Evolutionary conservation across 2,888 invertebrate species (phyloP).

Genomic region (Vesta saturnalis): DNA sequence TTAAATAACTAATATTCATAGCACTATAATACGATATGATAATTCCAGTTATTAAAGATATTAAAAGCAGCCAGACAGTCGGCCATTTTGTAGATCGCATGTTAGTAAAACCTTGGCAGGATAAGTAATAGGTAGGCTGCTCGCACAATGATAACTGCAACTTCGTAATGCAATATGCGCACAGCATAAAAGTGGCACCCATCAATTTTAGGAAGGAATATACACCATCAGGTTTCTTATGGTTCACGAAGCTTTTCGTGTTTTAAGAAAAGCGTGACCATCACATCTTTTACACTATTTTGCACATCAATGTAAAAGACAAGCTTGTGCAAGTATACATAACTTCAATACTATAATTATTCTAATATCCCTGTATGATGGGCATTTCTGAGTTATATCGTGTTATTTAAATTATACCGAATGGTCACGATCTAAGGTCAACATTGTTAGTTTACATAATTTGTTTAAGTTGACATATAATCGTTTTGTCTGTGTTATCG

Average conservation of each 20-base stretch:
- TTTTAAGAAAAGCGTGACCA: conserved; percentile 32
- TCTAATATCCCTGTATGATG: conserved; percentile 20
- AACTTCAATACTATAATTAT: conserved; percentile 29
- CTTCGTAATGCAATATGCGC: conserved; percentile 41
- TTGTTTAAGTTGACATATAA: background rate
- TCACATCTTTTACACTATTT: conserved; percentile 21
- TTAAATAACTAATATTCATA: conserved; percentile 53
- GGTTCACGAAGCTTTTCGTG: conserved; percentile 1
- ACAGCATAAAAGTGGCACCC: conserved; percentile 34
- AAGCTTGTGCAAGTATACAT: conserved; percentile 28
- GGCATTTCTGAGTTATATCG: background rate
- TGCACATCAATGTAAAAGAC: conserved; percentile 27
- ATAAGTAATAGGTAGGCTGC: conserved; percentile 50
- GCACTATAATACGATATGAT: conserved; percentile 52
- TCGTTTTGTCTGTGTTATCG: too few species aligned
- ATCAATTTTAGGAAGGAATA: conserved; percentile 25
- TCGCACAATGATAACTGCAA: conserved; percentile 50
- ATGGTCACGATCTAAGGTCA: conserved; percentile 12
- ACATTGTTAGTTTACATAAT: too few species aligned
- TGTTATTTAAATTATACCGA: conserved; percentile 5
- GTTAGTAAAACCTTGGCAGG: conserved; percentile 48
- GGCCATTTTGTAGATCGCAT: conserved; percentile 48
- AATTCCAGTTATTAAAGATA: conserved; percentile 51
- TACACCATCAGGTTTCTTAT: background rate
- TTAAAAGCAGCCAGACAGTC: conserved; percentile 49